Evolutionary conservation across 2,797 vertebrate species (phyloP), one percentile per base, ranked within the genome.

Genomic region (Phataginus tricuspis): DNA sequence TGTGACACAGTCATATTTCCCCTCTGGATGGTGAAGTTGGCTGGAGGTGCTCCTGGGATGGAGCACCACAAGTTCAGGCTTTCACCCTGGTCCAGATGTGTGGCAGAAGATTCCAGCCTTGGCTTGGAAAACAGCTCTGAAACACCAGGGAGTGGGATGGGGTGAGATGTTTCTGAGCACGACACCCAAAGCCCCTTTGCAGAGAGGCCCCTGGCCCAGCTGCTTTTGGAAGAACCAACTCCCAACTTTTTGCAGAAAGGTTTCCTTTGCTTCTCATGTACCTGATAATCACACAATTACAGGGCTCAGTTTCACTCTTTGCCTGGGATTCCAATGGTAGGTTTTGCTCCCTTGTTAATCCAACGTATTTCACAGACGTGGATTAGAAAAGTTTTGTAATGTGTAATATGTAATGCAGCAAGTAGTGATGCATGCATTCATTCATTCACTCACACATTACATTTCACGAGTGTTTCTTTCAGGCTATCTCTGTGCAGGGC

Each of bases 61-160:
- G 8, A 96, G 94, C 99, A 99, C 18, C 3, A 94, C 80, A 99
- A 64, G 55, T 4, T 29, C 91, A 99, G 55, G 0, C 4, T 27
- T 49, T 96, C 95, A 0, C 86, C 98, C 96, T 99, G 98, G 96
- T 99, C 98, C 91, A 98, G 68, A 0, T 51, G 85, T 29, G 4
- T 85, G 86, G 61, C 37, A 8, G 97, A 97, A 90, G 94, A 80
- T 79, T 69, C 9, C 94, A 99, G 80, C 31, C 64, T 77, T 0
- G 99, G 99, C 55, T 95, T 98, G 90, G 98, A 96, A 95, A 99
- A 99, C 21, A 99, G 97, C 87, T 99, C 99, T 99, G 98, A 49
- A 98, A 98, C 83, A 42, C 96, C 59, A 97, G n/a, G 78, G 18
- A 94, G 80, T 0, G 0, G 57, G 51, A 95, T 57, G 64, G 55